Evolutionary conservation across 2,888 invertebrate genomes (phyloP).

Genomic region (Cyclophora punctaria): DNA sequence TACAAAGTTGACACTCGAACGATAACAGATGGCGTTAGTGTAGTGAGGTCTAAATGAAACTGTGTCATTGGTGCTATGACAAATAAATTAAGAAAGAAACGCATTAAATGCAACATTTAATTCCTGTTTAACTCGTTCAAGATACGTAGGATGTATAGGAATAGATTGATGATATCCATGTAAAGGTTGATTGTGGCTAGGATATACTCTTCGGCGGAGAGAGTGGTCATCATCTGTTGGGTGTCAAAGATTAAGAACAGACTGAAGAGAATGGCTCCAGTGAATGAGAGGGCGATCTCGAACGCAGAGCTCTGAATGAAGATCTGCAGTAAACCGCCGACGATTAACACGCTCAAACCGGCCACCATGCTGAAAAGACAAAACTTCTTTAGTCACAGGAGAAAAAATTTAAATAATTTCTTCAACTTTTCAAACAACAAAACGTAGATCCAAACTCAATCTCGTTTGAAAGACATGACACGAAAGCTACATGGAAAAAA

Average conservation of each 20-base stretch:
- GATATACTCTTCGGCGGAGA: slow-evolving; percentile 92
- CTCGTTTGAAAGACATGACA: too few relatives aligned
- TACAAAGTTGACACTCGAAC: too few relatives aligned
- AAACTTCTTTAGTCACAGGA: too few relatives aligned
- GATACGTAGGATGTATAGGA: slow-evolving; percentile 85
- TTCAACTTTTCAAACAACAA: too few relatives aligned
- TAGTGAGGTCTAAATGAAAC: too few relatives aligned
- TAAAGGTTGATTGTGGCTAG: slow-evolving; percentile 90
- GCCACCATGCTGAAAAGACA: slow-evolving; percentile 74
- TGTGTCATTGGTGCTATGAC: too few relatives aligned
- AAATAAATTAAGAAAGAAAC: too few relatives aligned
- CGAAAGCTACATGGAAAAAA: too few relatives aligned
- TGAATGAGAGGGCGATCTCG: slow-evolving; percentile 81
- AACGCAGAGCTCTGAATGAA: slow-evolving; percentile 82
- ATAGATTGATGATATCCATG: slow-evolving; percentile 90
- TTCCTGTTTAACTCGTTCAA: slow-evolving; percentile 77
- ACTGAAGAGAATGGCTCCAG: slow-evolving; percentile 84
- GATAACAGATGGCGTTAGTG: too few relatives aligned
- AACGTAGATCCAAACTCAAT: too few relatives aligned
- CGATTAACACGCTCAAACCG: slow-evolving; percentile 78
- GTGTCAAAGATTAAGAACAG: slow-evolving; percentile 90
- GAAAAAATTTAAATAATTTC: too few relatives aligned
- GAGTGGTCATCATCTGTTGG: slow-evolving; percentile 85
- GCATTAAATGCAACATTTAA: slow-evolving; percentile 29
- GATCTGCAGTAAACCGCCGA: slow-evolving; percentile 83